phyloP scores from a whole-genome alignment of 1,140 invertebrate species.

The Rhynchophorus ferrugineus region DNA sequence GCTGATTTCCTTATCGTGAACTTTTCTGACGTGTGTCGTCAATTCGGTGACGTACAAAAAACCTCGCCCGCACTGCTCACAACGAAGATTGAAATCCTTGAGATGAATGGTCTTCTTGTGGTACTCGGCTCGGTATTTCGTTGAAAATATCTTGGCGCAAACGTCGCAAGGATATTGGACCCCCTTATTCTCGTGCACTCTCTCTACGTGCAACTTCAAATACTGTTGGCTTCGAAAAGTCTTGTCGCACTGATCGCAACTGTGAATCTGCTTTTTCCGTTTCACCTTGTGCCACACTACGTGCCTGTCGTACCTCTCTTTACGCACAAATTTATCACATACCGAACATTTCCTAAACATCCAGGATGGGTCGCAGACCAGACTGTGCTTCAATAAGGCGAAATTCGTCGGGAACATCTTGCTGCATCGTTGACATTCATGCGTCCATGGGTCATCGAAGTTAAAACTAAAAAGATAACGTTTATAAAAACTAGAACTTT shows the following conservation, averaged over 20 bases:
- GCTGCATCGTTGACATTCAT: slow-evolving; percentile 10
- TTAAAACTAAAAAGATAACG: slow-evolving; percentile 1
- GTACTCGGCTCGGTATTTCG: slow-evolving; percentile 40
- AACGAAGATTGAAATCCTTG: slow-evolving; percentile 17
- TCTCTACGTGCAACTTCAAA: slow-evolving; percentile 45
- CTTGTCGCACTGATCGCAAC: slow-evolving; percentile 47
- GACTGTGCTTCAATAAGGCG: slow-evolving; percentile 13
- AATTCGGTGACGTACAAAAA: slow-evolving; percentile 10
- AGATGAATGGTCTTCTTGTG: slow-evolving; percentile 38
- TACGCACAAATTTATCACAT: slow-evolving; percentile 13
- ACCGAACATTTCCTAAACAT: slow-evolving; percentile 3
- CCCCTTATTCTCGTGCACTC: slow-evolving; percentile 38
- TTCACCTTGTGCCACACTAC: slow-evolving; percentile 10
- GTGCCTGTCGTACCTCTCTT: slow-evolving; percentile 13
- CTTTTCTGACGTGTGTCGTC: slow-evolving; percentile 11
- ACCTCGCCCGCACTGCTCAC: slow-evolving; percentile 17
- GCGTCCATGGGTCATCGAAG: not conserved
- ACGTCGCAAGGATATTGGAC: slow-evolving; percentile 48
- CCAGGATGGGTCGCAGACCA: slow-evolving; percentile 6
- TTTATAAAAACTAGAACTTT: not conserved
- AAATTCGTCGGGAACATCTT: slow-evolving; percentile 7
- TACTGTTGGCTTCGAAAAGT: slow-evolving; percentile 45
- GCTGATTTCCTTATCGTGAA: slow-evolving; percentile 14
- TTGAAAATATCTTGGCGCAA: slow-evolving; percentile 64
- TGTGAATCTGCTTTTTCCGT: slow-evolving; percentile 8